Evolutionary conservation across 2,113 vertebrate genomes (phyloP), one percentile per base, ranked within the genome.

Genomic region (Larimichthys polyactis): DNA sequence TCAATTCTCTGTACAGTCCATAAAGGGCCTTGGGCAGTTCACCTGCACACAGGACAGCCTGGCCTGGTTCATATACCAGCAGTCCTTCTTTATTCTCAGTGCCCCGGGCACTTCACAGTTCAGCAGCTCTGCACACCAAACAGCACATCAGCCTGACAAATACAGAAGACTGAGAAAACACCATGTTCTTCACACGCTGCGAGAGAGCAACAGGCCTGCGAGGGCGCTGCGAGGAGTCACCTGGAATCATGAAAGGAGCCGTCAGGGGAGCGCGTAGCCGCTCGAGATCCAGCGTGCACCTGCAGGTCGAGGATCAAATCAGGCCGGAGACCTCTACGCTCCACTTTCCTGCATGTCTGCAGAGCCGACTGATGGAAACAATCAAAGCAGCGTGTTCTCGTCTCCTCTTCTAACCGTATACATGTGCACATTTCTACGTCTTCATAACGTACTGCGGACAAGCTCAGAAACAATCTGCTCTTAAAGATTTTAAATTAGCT

Each of bases 11-110:
- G 65, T n/a, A 71, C 76, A 52, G 57, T 71, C 75, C 67, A 36
- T 64, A 15, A 65, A 79, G 51, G 89, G 89, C 87, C 89, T 81
- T 60, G 74, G 88, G 89, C 89, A 36, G 40, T 89, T 86, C 89
- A 89, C 87, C 84, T 90, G 88, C 82, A 48, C 52, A 4, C 62
- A 40, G 78, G 64, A 72, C 74, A 3, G 43, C 46, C 75, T 15
- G 82, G 71, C 68, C 49, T 48, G n/a, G 29, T 75, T 60, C 78
- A 14, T 4, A 43, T 43, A 62, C 67, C 3, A 22, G 15, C 71
- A 22, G 66, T 36, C 52, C 58, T 48, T 24, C 63, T 89, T 87
- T 82, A 72, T 82, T 86, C 75, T 84, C 78, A 10, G 24, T 15
- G 84, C 89, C 90, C 87, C 63, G 27, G 80, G 90, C 86, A 0